These are phyloP conservation scores for Carollia perspicillata DNA, from an alignment of 2,113 vertebrate genomes.

Conservation along the genomic window DNA sequence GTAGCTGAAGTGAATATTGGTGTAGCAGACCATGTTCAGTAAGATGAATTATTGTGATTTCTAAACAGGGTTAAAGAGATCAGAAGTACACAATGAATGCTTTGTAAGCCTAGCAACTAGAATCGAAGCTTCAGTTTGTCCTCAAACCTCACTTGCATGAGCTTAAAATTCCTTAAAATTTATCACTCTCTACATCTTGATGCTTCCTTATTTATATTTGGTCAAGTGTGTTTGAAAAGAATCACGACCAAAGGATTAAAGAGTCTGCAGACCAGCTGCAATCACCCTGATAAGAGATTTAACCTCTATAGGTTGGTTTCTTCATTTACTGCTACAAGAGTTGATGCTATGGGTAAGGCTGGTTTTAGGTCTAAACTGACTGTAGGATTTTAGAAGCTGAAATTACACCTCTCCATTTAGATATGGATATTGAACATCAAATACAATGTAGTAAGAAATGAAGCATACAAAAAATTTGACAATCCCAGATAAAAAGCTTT, in stretches of 20 bases:
- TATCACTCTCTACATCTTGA: background rate
- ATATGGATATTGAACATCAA: background rate
- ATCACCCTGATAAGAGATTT: background rate
- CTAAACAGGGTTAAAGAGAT: constrained; percentile 2
- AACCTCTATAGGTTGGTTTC: background rate
- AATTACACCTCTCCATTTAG: background rate
- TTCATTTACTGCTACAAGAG: background rate
- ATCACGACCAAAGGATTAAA: constrained; percentile 2
- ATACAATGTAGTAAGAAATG: background rate
- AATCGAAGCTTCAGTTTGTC: constrained; percentile 29
- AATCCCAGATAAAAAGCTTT: background rate
- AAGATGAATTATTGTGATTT: constrained; percentile 24
- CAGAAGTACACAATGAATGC: background rate
- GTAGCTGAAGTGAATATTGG: background rate
- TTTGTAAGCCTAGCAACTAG: constrained; percentile 6
- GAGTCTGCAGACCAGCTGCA: background rate
- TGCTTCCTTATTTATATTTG: constrained; percentile 17
- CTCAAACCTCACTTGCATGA: background rate
- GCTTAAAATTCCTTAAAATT: background rate
- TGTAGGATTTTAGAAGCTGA: constrained; percentile 12
- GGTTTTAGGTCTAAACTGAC: background rate
- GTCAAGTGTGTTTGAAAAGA: constrained; percentile 8
- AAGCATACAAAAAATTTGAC: constrained; percentile 2
- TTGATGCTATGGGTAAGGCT: background rate
- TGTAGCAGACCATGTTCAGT: background rate